These are phyloP conservation scores for Hydrochoerus hydrochaeris DNA, from an alignment of 2,113 vertebrate species.

Conservation along the genomic window DNA sequence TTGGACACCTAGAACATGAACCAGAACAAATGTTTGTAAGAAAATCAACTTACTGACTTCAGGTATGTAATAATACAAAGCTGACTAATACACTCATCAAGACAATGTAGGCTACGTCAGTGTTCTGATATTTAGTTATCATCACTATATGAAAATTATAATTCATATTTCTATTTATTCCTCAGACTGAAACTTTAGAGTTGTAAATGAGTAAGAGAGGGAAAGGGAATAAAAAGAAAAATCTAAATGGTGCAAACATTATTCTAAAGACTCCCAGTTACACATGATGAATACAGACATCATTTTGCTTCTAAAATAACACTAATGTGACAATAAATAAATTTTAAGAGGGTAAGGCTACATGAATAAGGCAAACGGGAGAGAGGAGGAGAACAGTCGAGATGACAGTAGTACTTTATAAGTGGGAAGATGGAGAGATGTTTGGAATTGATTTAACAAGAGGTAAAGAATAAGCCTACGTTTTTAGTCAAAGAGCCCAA, in stretches of 20 bases:
- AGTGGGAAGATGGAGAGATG: neutral
- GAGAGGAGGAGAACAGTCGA: neutral
- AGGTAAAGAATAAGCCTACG: neutral
- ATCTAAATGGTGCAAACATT: neutral
- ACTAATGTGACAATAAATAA: neutral
- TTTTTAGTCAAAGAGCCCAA: neutral
- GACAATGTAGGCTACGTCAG: neutral
- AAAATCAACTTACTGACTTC: neutral
- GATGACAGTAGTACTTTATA: neutral
- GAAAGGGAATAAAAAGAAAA: neutral
- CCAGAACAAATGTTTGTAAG: neutral
- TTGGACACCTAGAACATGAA: neutral
- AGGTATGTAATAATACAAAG: neutral
- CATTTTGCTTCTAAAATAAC: neutral
- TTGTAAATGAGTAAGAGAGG: neutral
- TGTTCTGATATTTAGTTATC: neutral
- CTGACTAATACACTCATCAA: neutral
- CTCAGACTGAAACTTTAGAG: neutral
- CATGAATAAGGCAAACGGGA: neutral
- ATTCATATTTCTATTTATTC: constrained; percentile 14
- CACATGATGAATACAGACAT: neutral
- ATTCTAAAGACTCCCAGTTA: neutral
- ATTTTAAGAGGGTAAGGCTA: neutral
- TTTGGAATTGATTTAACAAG: neutral
- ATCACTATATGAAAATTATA: neutral